Base-by-base conservation (phyloP, 2,888 invertebrate species). In the Leptothorax acervorum region DNA sequence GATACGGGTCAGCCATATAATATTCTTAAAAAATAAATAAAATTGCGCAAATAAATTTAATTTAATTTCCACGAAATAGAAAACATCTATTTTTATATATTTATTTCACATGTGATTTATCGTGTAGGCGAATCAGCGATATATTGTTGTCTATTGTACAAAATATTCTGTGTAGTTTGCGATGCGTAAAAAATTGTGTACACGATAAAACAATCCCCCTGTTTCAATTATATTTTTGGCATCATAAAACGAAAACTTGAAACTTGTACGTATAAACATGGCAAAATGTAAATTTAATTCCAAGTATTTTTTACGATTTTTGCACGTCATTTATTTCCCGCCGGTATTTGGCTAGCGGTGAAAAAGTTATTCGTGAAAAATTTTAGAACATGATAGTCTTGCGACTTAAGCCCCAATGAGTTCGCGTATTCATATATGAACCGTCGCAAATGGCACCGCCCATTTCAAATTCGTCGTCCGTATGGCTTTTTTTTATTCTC, bases 71-170 rank as follows among this genome's bases (percentile, higher is more conserved):
- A 1, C 3, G 12, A 42, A 68, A 18, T 6, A n/a, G 9, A 70
- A 18, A 55, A 45, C 3, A 35, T 51, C 11, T 48, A 68, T 48
- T 68, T 48, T 11, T 45, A 68, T 18, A 18, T 18, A 35, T 68
- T 70, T 70, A n/a, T 55, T 70, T 15, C 3, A 35, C 23, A 31
- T 70, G 12, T 28, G 9, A 78, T 70, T 55, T 55, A 70, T 70
- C 12, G 15, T 5, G n/a, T 23, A 23, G 11, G 11, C 12, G 12
- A 63, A 68, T 70, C n/a, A 31, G n/a, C 55, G 11, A 45, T 48
- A 45, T 48, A 68, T 45, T 57, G 9, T 12, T 68, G n/a, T 70
- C 53, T 18, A 39, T 65, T 65, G 5, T 31, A 39, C 18, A 78
- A 70, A 55, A 68, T 23, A 53, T 68, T 70, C n/a, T 2, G 5